A percentile compares a stretch with the other conserved stretches of the same genome.
These are phyloP conservation scores for Harpalus rubripes DNA, from an alignment of 2,888 invertebrate species.

Conservation along the genomic window DNA sequence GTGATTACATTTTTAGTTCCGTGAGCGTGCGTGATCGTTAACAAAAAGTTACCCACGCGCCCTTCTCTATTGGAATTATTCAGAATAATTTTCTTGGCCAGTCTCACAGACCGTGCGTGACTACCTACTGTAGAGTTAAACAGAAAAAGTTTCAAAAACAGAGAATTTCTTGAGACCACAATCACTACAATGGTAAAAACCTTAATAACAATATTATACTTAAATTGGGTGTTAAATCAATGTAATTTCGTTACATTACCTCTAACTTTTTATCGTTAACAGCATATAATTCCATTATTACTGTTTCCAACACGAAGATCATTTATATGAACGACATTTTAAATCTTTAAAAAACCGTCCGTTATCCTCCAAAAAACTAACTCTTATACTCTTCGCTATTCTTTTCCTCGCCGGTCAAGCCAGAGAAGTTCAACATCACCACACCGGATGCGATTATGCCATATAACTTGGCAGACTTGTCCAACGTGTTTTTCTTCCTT, in stretches of 20 bases:
- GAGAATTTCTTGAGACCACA: background rate
- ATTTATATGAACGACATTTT: conserved; percentile 15
- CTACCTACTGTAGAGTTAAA: background rate
- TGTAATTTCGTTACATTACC: background rate
- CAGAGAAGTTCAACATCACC: conserved; percentile 9
- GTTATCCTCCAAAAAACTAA: conserved; percentile 31
- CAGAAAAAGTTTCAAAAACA: background rate
- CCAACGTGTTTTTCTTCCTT: conserved; percentile 51
- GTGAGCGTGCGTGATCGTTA: too few relatives aligned
- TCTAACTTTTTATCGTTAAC: background rate
- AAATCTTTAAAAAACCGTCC: conserved; percentile 19
- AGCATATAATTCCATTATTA: background rate
- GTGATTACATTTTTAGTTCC: too few relatives aligned
- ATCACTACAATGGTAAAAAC: background rate
- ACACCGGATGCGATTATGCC: conserved; percentile 58
- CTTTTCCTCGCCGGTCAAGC: background rate
- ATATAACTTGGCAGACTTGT: conserved; percentile 49
- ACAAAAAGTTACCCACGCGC: too few relatives aligned
- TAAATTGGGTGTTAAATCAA: background rate
- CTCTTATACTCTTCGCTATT: background rate
- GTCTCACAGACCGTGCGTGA: too few relatives aligned
- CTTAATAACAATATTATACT: background rate
- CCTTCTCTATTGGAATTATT: too few relatives aligned
- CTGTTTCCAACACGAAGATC: background rate
- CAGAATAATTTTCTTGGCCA: too few relatives aligned